Evolutionary conservation across 2,113 vertebrate genomes (phyloP).

Genomic region (Dendrocopos noguchii): DNA sequence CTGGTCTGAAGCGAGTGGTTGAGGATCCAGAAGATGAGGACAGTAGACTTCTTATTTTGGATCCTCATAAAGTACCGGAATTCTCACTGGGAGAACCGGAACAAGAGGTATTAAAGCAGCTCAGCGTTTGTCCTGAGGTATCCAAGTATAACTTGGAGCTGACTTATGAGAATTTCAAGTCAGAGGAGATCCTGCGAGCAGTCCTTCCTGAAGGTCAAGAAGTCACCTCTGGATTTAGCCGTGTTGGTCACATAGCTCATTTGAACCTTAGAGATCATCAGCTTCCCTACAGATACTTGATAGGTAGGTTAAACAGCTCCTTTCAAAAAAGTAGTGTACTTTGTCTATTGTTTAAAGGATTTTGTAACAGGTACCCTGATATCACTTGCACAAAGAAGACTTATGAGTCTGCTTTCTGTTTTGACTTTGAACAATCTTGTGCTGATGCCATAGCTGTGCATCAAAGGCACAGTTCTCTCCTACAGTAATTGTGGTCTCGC

Average conservation of each 20-base stretch:
- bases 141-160: conserved; percentile 80
- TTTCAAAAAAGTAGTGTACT: fast-evolving
- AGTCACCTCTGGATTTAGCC: conserved; percentile 91
- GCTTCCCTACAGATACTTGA: conserved; percentile 88
- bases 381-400: not conserved
- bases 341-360: not conserved
- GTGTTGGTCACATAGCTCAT: conserved; percentile 95
- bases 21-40: conserved; percentile 79
- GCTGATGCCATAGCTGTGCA: not conserved
- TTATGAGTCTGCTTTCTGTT: not conserved
- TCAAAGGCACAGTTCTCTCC: not conserved
- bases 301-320: conserved; percentile 80
- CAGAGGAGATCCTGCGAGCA: conserved; percentile 90
- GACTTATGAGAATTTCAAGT: conserved; percentile 92
- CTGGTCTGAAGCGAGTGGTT: conserved; percentile 87
- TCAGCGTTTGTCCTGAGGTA: conserved; percentile 78
- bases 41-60: conserved; percentile 83
- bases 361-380: not conserved
- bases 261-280: conserved; percentile 96
- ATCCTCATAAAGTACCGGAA: conserved; percentile 78
- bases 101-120: conserved; percentile 76
- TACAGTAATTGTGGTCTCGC: not conserved
- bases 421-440: not conserved
- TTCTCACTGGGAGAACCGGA: conserved; percentile 82
- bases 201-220: conserved; percentile 92